phyloP scores from a whole-genome alignment of 2,797 vertebrate genomes.

The Syndactyla subalaris region DNA sequence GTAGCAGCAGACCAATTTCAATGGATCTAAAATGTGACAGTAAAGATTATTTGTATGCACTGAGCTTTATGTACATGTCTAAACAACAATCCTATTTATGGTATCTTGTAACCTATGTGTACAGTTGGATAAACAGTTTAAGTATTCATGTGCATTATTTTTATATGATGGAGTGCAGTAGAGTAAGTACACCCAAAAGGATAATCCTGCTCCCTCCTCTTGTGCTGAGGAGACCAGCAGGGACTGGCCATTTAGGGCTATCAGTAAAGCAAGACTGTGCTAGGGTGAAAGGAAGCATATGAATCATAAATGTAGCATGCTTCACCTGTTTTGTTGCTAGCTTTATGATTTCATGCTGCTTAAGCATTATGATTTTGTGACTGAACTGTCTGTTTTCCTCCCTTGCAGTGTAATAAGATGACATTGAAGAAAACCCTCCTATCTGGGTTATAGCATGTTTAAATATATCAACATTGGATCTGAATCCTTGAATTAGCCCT shows the following conservation, averaged over 20 bases:
- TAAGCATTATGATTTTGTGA: constrained; percentile 75
- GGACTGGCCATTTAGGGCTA: constrained; percentile 58
- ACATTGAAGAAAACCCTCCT: constrained; percentile 56
- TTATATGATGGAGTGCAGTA: constrained; percentile 57
- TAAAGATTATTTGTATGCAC: constrained; percentile 22
- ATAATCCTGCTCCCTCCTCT: constrained; percentile 59
- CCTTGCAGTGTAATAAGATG: constrained; percentile 65
- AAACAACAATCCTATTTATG: constrained; percentile 36
- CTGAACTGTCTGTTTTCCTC: constrained; percentile 70
- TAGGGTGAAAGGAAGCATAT: constrained; percentile 65
- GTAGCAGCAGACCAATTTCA: neutral
- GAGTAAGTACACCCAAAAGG: constrained; percentile 66
- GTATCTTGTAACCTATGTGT: constrained; percentile 47
- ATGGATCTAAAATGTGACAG: neutral
- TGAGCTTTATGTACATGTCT: constrained; percentile 9
- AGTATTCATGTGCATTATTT: constrained; percentile 69
- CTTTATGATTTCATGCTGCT: constrained; percentile 75
- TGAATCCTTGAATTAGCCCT: constrained; percentile 1
- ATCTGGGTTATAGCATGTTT: neutral
- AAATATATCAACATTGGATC: constrained; percentile 46
- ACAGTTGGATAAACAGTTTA: constrained; percentile 68
- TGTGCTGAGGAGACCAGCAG: constrained; percentile 38
- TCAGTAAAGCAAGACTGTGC: constrained; percentile 55
- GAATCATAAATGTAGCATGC: constrained; percentile 73
- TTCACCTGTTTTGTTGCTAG: constrained; percentile 72